A percentile compares a stretch with the other conserved stretches of the same genome.
Conservation (phyloP, 2,888 invertebrate species). For the Crossocerus cetratus region DNA sequence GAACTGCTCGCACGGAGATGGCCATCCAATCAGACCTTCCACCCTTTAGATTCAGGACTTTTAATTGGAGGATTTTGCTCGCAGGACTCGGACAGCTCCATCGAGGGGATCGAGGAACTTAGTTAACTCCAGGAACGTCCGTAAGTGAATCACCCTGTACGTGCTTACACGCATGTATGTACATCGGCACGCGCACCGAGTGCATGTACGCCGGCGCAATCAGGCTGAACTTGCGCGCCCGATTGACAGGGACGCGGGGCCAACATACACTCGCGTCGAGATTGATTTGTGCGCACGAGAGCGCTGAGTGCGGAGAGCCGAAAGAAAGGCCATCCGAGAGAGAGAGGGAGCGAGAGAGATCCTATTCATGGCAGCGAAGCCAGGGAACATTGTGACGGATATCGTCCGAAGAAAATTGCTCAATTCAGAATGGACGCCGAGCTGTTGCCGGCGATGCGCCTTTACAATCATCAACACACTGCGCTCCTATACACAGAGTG, state of each 20-base stretch:
- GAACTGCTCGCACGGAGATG: too few relatives aligned
- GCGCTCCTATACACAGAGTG: too few relatives aligned
- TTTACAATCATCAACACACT: slow-evolving; percentile 3
- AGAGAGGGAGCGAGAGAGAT: slow-evolving; percentile 34
- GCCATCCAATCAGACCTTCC: too few relatives aligned
- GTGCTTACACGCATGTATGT: neutral
- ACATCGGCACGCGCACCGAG: neutral
- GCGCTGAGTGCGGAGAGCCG: too few relatives aligned
- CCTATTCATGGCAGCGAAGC: slow-evolving; percentile 48
- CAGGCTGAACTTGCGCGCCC: neutral
- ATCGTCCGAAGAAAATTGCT: slow-evolving; percentile 58
- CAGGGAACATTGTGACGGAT: slow-evolving; percentile 51
- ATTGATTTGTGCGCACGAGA: slow-evolving; percentile 48
- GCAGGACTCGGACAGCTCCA: too few relatives aligned
- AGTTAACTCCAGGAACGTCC: too few relatives aligned
- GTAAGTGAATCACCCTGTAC: too few relatives aligned
- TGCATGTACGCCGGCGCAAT: slow-evolving; percentile 1
- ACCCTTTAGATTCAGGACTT: too few relatives aligned
- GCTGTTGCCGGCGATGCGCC: slow-evolving; percentile 40
- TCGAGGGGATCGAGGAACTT: too few relatives aligned
- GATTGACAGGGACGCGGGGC: slow-evolving; percentile 43
- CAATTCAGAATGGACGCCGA: slow-evolving; percentile 44
- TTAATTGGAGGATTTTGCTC: too few relatives aligned
- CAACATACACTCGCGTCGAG: slow-evolving; percentile 35
- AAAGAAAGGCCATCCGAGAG: too few relatives aligned